A percentile compares a stretch with the other conserved stretches of the same genome.
These are phyloP conservation scores for Calephelis perditalis DNA, from an alignment of 2,888 invertebrate genomes.

Conservation along the genomic window DNA sequence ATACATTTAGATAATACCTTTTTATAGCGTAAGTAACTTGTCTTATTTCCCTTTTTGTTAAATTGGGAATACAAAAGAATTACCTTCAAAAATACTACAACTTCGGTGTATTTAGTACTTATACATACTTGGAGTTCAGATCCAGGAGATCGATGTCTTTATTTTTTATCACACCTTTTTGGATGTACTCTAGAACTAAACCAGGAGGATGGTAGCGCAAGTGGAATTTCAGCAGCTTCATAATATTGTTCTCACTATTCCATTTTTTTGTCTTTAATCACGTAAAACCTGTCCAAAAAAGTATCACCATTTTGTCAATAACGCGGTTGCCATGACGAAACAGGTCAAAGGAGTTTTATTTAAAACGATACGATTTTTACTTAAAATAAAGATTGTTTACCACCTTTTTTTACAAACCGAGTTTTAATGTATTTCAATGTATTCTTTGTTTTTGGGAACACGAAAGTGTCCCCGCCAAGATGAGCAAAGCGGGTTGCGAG, in stretches of 20 bases:
- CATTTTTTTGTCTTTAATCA: slow-evolving; percentile 31
- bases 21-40: no score
- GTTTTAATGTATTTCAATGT: no score
- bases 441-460: no score
- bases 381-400: no score
- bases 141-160: slow-evolving; percentile 83
- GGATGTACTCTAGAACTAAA: slow-evolving; percentile 80
- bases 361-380: slow-evolving; percentile 3
- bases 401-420: no score
- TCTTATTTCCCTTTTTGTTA: no score
- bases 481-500: no score
- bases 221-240: slow-evolving; percentile 83
- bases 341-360: slow-evolving; percentile 19
- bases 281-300: slow-evolving; percentile 33
- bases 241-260: slow-evolving; percentile 37
- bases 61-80: no score
- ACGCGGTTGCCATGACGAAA: slow-evolving; percentile 45
- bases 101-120: background rate
- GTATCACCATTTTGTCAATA: slow-evolving; percentile 54
- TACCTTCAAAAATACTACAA: no score
- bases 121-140: slow-evolving; percentile 76
- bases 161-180: slow-evolving; percentile 74
- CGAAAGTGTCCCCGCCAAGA: no score
- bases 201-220: slow-evolving; percentile 86
- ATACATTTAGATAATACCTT: no score